Evolutionary conservation across 2,113 vertebrate genomes (phyloP), one percentile per base, ranked within the genome.

Genomic region (Silurus asotus): DNA sequence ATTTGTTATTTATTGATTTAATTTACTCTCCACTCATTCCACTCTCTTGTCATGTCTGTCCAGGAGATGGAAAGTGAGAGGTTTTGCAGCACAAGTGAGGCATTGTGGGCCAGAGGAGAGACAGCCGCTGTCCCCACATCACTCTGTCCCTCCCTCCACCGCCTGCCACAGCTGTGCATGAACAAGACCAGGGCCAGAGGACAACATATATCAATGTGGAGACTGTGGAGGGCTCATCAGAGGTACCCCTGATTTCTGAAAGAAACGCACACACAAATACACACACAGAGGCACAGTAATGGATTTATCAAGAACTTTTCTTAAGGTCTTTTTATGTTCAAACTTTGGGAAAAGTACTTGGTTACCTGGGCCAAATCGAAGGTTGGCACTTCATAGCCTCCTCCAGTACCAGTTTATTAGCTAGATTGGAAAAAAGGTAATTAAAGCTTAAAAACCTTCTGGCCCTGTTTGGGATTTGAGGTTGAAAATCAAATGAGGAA

Each of bases 61-160:
- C 17, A 80, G 56, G 28, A 84, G 56, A 79, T 79, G 58, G 78
- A 81, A 85, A 82, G 85, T 70, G 28, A 59, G 76, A 76, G 84
- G 84, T 75, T 45, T 69, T 55, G 88, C 82, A 76, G 85, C 83
- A 93, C 93, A 93, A 90, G 85, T 84, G 64, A 17, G 82, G 89
- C 92, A 91, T 93, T 93, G 92, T 93, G 91, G 90, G 88, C 79
- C 75, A 84, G 87, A 89, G 87, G 89, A 93, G 90, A 91, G 86
- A 84, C 86, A 65, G 77, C 65, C 89, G 90, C 88, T 92, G 92
- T 91, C 89, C 87, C 78, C 67, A 25, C 83, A 75, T 59, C 83
- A 23, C 59, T 85, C 49, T 8, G 62, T 23, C 74, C 64, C 81
- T 55, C 82, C 85, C 76, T 67, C 53, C 86, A 23, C 19, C 58